A percentile compares a stretch with the other conserved stretches of the same genome.
phyloP scores from a whole-genome alignment of 2,797 vertebrate species.

The Epinephelus coioides region DNA sequence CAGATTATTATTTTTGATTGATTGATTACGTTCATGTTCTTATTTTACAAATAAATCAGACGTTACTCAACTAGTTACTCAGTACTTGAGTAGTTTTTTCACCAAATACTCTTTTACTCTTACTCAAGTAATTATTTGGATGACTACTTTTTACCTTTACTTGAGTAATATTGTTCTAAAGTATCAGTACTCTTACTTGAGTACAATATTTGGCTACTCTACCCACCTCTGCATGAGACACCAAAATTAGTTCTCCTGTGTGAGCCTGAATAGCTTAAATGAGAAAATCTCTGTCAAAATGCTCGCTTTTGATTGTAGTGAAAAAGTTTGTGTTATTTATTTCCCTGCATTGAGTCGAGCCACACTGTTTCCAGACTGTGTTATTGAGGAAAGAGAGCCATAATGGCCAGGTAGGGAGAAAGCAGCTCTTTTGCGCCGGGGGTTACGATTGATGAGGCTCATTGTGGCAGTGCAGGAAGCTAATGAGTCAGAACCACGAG shows the following conservation, averaged over 20 bases:
- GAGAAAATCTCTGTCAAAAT: slow-evolving; percentile 1
- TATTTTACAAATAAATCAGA: no score
- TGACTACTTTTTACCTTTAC: no score
- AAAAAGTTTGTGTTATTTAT: slow-evolving; percentile 12
- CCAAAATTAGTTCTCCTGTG: background rate
- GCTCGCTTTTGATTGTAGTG: slow-evolving; percentile 11
- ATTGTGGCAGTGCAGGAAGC: slow-evolving; percentile 80
- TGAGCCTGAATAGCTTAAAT: slow-evolving; percentile 9
- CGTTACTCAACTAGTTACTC: no score
- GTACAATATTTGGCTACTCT: no score
- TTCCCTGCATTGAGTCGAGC: slow-evolving; percentile 6
- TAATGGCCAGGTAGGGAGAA: slow-evolving; percentile 64
- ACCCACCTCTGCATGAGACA: background rate
- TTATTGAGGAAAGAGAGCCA: slow-evolving; percentile 40
- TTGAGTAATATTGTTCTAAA: no score
- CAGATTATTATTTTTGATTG: no score
- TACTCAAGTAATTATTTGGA: no score
- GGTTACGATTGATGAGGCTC: slow-evolving; percentile 79
- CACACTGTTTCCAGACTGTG: slow-evolving; percentile 19
- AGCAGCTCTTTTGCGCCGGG: slow-evolving; percentile 53
- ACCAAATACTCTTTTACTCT: no score
- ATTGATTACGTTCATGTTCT: no score
- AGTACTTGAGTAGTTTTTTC: no score
- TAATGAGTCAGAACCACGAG: slow-evolving; percentile 87
- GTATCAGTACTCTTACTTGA: no score